Base-by-base conservation (phyloP, 2,888 invertebrate species). In the Morpho achilles region DNA sequence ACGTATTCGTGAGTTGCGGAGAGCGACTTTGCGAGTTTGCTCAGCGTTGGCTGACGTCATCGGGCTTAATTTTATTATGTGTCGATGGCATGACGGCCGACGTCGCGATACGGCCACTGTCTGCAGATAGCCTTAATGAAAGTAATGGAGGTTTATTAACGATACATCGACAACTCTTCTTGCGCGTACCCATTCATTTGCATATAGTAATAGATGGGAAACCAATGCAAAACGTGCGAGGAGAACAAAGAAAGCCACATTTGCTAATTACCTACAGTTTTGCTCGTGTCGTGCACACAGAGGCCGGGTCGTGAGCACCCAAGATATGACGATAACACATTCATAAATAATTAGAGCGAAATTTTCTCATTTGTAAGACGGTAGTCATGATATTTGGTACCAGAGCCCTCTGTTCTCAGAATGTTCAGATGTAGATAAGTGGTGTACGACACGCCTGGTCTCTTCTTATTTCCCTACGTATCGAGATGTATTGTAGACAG, bases 321-420 rank as follows among this genome's bases (percentile, higher is more conserved):
- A 73, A 88, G 89, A 90, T 90, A 89, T 90, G 87, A 89, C 79
- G 90, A 90, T 90, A 90, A 89, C 89, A 88, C 90, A 90, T 89
- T 90, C 90, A 90, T 90, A 90, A 90, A 90, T 90, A 90, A 90
- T 90, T 90, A 90, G 90, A 90, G 88, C 86, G 83, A 90, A 90
- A 89, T 90, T 90, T 90, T 90, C 90, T 89, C 90, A 90, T 90
- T 90, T 90, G 90, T 90, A 89, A 87, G 85, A 86, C 87, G 84
- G 85, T 83, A 87, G 87, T 82, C 89, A 87, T 87, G 90, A 90
- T 90, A 90, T 90, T 90, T 88, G 88, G 88, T 82, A 77, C 85
- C 84, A 77, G 81, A 79, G 78, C 78, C 80, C 77, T 75, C 78
- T 79, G 80, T 90, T 90, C 90, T 85, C 69, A 74, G 90, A 90